Base-by-base conservation (phyloP, 2,113 vertebrate genomes). In the Pterophyllum scalare region DNA sequence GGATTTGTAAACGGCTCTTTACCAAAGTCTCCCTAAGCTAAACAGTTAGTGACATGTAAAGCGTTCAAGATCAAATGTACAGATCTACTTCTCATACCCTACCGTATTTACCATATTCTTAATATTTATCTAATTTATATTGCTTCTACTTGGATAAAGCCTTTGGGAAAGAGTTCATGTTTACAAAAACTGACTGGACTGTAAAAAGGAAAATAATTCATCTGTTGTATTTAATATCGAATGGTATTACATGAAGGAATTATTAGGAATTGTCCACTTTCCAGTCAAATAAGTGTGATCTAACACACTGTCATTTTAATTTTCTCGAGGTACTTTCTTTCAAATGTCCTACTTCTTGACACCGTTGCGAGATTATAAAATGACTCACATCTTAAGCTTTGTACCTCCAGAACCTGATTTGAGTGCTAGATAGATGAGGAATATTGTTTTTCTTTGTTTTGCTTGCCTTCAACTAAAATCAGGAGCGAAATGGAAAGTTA, bases 201-300 rank as follows among this genome's bases (percentile, higher is more conserved):
- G 11, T 28, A 64, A 83, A 40, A 58, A 62, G 7, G 57, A 86
- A 81, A 76, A 7, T 77, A 22, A 59, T 80, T 62, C 70, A 84
- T 77, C 19, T 60, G 57, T 84, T 70, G 58, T 83, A 65, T 89
- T 33, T 79, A n/a, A 59, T 76, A 60, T 24, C 74, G 2, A 90
- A 49, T 43, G 33, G 80, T 40, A 58, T 61, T 83, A 80, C 74
- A 43, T 86, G 78, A 92, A 88, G 89, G 81, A 87, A 77, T 67
- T n/a, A 64, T 52, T 52, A 70, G 49, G 43, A 49, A 52, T 52
- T 52, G 43, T 70, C 20, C 24, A 31, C 20, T 52, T 70, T 49
- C 31, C 75, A 65, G 56, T 49, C 72, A 83, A 58, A 59, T 75
- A 64, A 33, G 14, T 61, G 61, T 78, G 59, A 64, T 28, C 22